Evolutionary conservation across 2,888 invertebrate genomes (phyloP).

Genomic region (Dugesia japonica): DNA sequence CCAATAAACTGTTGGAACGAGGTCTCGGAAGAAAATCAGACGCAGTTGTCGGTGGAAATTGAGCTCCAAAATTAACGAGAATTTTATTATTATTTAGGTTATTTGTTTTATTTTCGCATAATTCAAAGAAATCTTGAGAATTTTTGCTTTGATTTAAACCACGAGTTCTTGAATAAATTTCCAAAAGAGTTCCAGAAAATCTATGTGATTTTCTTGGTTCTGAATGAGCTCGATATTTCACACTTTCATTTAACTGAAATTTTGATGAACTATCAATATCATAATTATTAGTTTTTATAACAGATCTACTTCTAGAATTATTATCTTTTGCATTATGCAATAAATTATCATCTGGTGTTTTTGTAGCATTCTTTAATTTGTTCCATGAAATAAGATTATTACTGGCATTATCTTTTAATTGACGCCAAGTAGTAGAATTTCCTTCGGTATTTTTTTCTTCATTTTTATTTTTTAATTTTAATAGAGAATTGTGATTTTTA

Average conservation of each 20-base stretch:
- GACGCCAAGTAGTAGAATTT: conserved; percentile 26
- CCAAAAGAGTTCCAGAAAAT: conserved; percentile 30
- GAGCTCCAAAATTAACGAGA: conserved; percentile 31
- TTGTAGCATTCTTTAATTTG: conserved; percentile 14
- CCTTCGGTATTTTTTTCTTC: not conserved
- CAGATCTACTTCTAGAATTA: not conserved
- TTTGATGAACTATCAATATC: not conserved
- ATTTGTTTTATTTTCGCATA: not conserved
- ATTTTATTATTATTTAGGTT: not conserved
- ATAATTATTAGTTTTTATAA: not conserved
- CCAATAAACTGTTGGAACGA: conserved; percentile 23
- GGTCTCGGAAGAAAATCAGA: not conserved
- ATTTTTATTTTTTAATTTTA: not conserved
- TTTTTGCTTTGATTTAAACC: conserved; percentile 22
- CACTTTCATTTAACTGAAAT: not conserved
- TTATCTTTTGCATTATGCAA: not conserved
- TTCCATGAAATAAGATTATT: conserved; percentile 27
- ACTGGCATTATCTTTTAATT: conserved; percentile 29
- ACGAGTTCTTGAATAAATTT: conserved; percentile 21
- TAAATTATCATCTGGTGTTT: not conserved
- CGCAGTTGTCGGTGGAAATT: conserved; percentile 24
- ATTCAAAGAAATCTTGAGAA: conserved; percentile 2
- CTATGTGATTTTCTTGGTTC: conserved; percentile 14
- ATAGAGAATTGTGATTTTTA: not conserved
- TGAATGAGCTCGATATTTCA: not conserved